Conservation (phyloP, 2,888 invertebrate species). For the Drosophila rubida region DNA sequence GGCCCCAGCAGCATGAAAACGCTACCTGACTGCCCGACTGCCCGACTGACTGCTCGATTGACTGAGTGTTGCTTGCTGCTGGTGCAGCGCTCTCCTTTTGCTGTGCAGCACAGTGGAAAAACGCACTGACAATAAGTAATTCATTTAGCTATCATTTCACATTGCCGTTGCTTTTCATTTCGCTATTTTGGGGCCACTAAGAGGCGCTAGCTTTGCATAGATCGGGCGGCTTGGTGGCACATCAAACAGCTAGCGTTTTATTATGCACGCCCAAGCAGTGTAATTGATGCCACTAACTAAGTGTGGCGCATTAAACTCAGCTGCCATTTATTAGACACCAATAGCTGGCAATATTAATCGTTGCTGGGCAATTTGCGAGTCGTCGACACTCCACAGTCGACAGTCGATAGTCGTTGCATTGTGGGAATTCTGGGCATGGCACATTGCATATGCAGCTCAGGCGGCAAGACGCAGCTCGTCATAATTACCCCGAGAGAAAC, state of each 20-base stretch:
- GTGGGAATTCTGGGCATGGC: constrained; percentile 9
- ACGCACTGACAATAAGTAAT: constrained; percentile 53
- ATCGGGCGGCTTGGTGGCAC: too few species aligned
- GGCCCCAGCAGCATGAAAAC: constrained; percentile 7
- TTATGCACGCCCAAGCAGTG: constrained; percentile 1
- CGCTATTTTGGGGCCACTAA: background rate
- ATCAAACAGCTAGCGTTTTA: too few species aligned
- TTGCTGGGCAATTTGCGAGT: background rate
- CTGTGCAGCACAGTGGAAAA: constrained; percentile 58
- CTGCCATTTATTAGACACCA: constrained; percentile 13
- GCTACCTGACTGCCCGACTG: constrained; percentile 30
- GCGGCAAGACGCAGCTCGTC: constrained; percentile 72
- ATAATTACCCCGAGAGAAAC: constrained; percentile 71
- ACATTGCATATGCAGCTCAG: constrained; percentile 73
- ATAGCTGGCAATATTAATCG: constrained; percentile 9
- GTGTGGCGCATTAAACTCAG: background rate
- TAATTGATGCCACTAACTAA: constrained; percentile 3
- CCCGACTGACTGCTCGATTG: background rate
- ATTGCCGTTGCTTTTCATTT: background rate
- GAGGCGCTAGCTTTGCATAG: constrained; percentile 25
- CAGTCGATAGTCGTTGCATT: too few species aligned
- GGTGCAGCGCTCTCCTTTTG: constrained; percentile 32
- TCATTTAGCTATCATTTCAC: constrained; percentile 45
- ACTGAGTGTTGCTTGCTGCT: too few species aligned
- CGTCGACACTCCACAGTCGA: too few species aligned